phyloP scores from a whole-genome alignment of 2,888 invertebrate genomes.

The Eurytoma adleriae region DNA sequence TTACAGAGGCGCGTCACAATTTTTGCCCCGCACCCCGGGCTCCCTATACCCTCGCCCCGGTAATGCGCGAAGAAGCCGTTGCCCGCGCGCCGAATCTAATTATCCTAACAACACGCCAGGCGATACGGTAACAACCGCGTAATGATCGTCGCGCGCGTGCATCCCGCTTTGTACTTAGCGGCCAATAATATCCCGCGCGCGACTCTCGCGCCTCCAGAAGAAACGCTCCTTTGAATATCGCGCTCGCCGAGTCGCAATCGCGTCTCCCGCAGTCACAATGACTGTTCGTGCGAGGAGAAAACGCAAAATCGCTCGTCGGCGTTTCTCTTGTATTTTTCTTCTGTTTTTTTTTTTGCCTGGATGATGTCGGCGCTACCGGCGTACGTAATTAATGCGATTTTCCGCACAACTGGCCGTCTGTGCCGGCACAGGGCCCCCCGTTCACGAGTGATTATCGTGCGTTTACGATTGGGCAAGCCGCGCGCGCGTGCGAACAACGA shows the following conservation, averaged over 20 bases:
- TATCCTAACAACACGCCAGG: conserved; percentile 55
- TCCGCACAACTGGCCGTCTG: no score
- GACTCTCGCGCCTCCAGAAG: conserved; percentile 19
- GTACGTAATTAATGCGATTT: no score
- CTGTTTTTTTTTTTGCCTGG: no score
- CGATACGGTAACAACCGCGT: conserved; percentile 49
- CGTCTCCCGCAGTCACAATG: no score
- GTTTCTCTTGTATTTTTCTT: no score
- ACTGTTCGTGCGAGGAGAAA: no score
- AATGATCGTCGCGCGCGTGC: conserved; percentile 45
- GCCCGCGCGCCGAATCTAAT: conserved; percentile 51
- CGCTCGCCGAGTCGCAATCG: conserved; percentile 14
- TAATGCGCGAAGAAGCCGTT: conserved; percentile 17
- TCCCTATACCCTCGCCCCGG: background rate
- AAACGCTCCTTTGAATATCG: conserved; percentile 14
- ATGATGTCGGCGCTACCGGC: no score
- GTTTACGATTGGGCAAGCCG: no score
- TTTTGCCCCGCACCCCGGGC: conserved; percentile 26
- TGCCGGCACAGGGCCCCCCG: no score
- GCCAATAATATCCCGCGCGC: conserved; percentile 41
- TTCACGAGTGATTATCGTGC: no score
- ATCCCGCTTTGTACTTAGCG: conserved; percentile 30
- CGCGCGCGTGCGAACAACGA: no score
- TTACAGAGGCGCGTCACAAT: conserved; percentile 51
- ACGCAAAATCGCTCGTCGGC: no score